Percentiles rank a stretch among this genome's conserved stretches.
Evolutionary conservation across 1,140 invertebrate species (phyloP).

Genomic region (Drosophila ananassae): DNA sequence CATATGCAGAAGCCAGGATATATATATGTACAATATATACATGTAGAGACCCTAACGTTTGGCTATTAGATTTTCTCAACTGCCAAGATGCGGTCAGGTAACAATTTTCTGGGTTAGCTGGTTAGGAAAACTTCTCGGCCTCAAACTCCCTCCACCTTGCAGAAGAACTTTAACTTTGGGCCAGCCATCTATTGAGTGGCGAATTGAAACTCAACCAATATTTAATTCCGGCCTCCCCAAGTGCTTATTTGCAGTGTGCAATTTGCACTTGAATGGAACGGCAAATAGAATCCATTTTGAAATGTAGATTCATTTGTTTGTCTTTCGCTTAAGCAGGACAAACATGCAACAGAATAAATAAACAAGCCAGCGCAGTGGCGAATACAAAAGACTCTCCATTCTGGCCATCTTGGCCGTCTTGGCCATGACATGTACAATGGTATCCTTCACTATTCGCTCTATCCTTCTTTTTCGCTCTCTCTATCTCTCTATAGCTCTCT

Average conservation of each 20-base stretch:
- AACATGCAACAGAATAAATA: constrained; percentile 54
- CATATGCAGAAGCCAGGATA: constrained; percentile 2
- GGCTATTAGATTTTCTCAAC: constrained; percentile 70
- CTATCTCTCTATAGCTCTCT: background rate
- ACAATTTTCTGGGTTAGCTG: constrained; percentile 71
- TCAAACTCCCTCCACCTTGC: background rate
- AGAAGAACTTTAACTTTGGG: constrained; percentile 25
- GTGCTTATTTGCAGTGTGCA: constrained; percentile 36
- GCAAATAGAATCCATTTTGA: constrained; percentile 66
- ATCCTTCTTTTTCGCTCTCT: background rate
- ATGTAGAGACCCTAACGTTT: constrained; percentile 45
- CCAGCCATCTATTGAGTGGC: background rate
- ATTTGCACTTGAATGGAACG: constrained; percentile 68
- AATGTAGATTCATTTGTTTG: constrained; percentile 66
- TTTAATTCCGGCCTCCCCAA: constrained; percentile 17
- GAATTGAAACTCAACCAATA: constrained; percentile 10
- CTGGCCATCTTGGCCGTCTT: constrained; percentile 18
- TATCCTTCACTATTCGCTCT: background rate
- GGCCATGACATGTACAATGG: constrained; percentile 37
- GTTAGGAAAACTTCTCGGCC: constrained; percentile 35
- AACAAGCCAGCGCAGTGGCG: constrained; percentile 10
- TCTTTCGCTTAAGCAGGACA: constrained; percentile 58
- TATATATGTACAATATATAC: constrained; percentile 13
- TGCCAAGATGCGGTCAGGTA: constrained; percentile 59
- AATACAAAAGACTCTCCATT: constrained; percentile 31